Evolutionary conservation across 2,113 vertebrate genomes (phyloP).

Genomic region (Prunella fulvescens): DNA sequence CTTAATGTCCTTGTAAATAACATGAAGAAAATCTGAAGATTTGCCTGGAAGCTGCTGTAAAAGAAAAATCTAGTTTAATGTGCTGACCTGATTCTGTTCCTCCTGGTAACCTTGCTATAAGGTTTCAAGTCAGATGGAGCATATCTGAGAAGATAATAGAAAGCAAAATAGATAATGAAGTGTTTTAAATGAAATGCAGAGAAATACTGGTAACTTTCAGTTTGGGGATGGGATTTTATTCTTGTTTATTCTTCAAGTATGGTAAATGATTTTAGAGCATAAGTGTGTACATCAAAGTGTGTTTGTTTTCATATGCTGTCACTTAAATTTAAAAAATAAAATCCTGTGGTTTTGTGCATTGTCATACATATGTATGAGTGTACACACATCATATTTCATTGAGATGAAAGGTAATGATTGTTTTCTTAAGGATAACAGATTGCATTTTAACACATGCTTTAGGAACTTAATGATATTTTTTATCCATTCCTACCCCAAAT

Average conservation of each 20-base stretch:
- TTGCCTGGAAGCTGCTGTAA: conserved; percentile 6
- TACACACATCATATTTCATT: not conserved
- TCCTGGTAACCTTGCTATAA: not conserved
- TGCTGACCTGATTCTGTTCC: conserved; percentile 52
- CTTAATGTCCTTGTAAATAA: conserved; percentile 51
- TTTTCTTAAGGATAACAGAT: not conserved
- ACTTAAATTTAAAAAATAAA: not conserved
- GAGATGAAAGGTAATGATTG: not conserved
- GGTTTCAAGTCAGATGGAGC: not conserved
- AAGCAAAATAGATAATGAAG: not conserved
- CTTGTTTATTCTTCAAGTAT: not conserved
- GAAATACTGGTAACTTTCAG: not conserved
- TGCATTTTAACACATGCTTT: not conserved
- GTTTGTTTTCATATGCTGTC: not conserved
- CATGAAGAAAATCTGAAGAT: conserved; percentile 8
- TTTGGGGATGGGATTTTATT: not conserved
- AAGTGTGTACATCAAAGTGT: not conserved
- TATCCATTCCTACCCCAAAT: not conserved
- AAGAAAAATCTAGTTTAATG: conserved; percentile 29
- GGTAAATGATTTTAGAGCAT: not conserved
- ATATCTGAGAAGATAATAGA: not conserved
- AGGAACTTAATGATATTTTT: not conserved
- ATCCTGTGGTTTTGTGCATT: not conserved
- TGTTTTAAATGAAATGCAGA: not conserved
- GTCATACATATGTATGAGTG: not conserved